Evolutionary conservation across 2,113 vertebrate genomes (phyloP), one percentile per base, ranked within the genome.

Genomic region (Silurus meridionalis): DNA sequence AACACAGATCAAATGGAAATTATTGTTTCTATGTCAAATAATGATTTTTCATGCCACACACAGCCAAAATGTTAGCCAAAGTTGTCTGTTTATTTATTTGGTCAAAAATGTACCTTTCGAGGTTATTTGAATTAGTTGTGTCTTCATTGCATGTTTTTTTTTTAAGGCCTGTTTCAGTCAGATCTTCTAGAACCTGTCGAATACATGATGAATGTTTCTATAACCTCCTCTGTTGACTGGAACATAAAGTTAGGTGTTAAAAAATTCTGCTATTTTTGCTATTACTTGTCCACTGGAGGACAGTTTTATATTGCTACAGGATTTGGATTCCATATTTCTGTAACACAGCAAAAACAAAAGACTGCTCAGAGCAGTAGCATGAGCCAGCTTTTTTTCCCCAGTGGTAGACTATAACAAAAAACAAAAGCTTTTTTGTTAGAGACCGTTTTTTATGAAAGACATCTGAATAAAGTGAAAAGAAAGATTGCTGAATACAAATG

Each of bases 311-410:
- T 46, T 61, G 78, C 78, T 80, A 23, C 57, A 61, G 57, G 78
- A 57, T 80, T 80, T 80, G 78, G 28, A 80, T 19, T 80, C 55
- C 37, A 37, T 79, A 79, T 80, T 80, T 80, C 57, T 80, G 57
- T 61, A 80, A 61, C 78, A 61, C 57, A 61, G 78, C 78, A 61
- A 80, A 37, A 61, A 80, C 78, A 80, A 80, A 48, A 61, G 17
- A 80, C 78, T 48, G 78, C 17, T 28, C 37, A 80, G 57, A 61
- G 37, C 78, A 80, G 57, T 60, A 80, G 78, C 57, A 80, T 8
- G 57, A 80, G 57, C 57, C 57, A 80, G 37, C 17, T 60, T 48
- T 13, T 58, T 7, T 48, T 1, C 52, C 75, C 78, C 57, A 61
- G 78, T 9, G 11, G 78, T 23, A 48, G 28, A 61, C 15, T 21